Conservation (phyloP, 2,113 vertebrate species). For the Ramphastos sulfuratus region DNA sequence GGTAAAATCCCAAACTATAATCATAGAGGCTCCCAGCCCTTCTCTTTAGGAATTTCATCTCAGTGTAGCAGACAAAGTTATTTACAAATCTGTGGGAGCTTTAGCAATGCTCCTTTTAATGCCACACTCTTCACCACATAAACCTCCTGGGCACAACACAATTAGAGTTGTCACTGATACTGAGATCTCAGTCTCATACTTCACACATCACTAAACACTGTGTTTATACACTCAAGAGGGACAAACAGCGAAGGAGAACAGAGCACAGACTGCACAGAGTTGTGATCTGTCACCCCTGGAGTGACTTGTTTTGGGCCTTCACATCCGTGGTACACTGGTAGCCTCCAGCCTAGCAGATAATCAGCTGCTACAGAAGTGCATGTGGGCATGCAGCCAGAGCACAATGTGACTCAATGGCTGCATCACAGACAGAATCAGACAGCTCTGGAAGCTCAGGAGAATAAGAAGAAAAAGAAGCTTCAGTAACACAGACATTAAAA, state of each 20-base stretch:
- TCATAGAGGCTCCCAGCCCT: background rate
- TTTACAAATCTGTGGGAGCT: background rate
- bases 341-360: background rate
- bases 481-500: background rate
- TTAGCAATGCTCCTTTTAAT: background rate
- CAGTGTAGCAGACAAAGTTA: background rate
- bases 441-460: background rate
- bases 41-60: background rate
- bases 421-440: background rate
- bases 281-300: background rate
- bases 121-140: background rate
- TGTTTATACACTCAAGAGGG: background rate
- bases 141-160: background rate
- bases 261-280: background rate
- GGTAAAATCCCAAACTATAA: background rate
- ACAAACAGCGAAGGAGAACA: background rate
- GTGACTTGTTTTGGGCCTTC: background rate
- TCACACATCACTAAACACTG: background rate
- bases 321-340: background rate
- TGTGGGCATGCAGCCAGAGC: accelerated
- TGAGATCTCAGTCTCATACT: background rate
- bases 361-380: background rate
- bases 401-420: background rate
- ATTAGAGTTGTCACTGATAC: background rate
- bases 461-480: background rate